Base-by-base conservation (phyloP, 2,888 invertebrate genomes). In the Harpalus rufipes region DNA sequence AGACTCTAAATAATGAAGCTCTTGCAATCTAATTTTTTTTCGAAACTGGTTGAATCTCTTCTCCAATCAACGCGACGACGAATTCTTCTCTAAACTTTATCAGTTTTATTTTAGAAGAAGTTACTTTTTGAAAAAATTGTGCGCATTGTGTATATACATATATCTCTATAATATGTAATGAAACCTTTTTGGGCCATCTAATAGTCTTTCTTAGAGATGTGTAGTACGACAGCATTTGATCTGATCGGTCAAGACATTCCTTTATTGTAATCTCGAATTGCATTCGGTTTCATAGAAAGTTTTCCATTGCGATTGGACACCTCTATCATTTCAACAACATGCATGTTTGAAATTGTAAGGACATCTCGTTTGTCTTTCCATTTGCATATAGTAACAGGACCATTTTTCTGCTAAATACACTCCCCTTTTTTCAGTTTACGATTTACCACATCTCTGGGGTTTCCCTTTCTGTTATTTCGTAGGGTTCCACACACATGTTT, bases 201-300 rank as follows among this genome's bases (percentile, higher is more conserved):
- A 86, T 87, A 81, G 86, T 87, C 79, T 87, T 87, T 86, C 87
- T 86, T 85, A 86, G 85, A 86, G 86, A 81, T 84, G 86, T 56
- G 76, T 87, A 87, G 79, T 87, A 87, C 65, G 85, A 86, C 8
- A 87, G 86, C 87, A 87, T 87, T 87, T 87, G 86, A 87, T 87
- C 87, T 86, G 87, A 87, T 86, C 84, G 84, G 85, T 87, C 86
- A 86, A 84, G 84, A 86, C 87, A 87, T 87, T 86, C 86, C 86
- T 12, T 86, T 79, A 82, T 87, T 87, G 85, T 87, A 87, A 79
- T 87, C 87, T 81, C 84, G 81, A 86, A 87, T 86, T 87, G 86
- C 86, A 86, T 87, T 87, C 79, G 87, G 87, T 86, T 87, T 87
- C 85, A 85, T 86, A 61, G 86, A 86, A 86, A 86, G 4, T 85